Conservation (phyloP, 2,888 invertebrate genomes). For the Tenthredo distinguenda region DNA sequence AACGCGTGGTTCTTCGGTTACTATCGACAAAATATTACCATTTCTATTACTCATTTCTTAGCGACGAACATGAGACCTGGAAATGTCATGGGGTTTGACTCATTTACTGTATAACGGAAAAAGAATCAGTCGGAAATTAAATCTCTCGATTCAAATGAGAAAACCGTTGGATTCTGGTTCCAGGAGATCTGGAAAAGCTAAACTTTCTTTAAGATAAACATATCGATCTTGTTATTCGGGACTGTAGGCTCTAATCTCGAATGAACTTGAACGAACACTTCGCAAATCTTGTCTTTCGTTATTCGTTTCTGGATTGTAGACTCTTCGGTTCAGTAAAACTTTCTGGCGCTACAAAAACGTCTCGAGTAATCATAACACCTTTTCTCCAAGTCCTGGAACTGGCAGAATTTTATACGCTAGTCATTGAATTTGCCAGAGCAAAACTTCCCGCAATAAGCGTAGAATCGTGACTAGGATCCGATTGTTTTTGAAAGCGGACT, state of each 20-base stretch:
- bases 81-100: background rate
- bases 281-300: no score
- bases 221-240: no score
- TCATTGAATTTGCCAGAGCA: background rate
- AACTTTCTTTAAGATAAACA: no score
- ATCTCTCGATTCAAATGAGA: no score
- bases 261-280: no score
- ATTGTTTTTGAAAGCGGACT: background rate
- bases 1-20: background rate
- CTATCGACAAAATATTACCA: background rate
- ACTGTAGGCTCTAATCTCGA: no score
- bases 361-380: background rate
- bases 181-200: no score
- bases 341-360: background rate
- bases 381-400: background rate
- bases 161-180: no score
- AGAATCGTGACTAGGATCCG: background rate
- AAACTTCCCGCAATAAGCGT: background rate
- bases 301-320: no score
- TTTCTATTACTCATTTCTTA: background rate
- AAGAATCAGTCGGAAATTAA: background rate
- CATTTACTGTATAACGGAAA: background rate
- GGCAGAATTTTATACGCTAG: background rate
- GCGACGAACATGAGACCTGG: background rate
- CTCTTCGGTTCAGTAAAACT: no score